Percentiles rank a stretch among this genome's conserved stretches.
These are phyloP conservation scores for Glaucidium brasilianum DNA, from an alignment of 2,113 vertebrate species.

Conservation along the genomic window DNA sequence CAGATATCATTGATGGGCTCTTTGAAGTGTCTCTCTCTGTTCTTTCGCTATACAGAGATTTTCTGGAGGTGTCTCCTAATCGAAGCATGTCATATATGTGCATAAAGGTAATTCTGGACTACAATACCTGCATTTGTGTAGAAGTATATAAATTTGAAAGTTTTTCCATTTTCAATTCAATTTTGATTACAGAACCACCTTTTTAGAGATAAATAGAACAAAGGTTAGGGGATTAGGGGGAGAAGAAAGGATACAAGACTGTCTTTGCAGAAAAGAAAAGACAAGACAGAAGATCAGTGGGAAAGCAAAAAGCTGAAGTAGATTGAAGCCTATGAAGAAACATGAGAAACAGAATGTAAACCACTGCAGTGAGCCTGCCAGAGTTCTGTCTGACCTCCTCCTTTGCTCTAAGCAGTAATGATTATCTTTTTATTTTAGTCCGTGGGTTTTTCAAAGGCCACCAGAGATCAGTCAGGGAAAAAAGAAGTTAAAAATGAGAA, in stretches of 20 bases:
- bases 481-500: not conserved
- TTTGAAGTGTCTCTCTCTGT: not conserved
- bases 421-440: not conserved
- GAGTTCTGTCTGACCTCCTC: not conserved
- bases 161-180: not conserved
- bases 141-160: not conserved
- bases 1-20: not conserved
- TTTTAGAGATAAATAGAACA: not conserved
- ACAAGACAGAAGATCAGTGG: not conserved
- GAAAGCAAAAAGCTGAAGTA: not conserved
- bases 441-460: not conserved
- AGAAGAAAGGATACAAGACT: not conserved
- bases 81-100: not conserved
- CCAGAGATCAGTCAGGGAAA: not conserved
- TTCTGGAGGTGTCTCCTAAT: not conserved
- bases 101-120: not conserved
- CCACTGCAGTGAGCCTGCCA: not conserved
- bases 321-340: not conserved
- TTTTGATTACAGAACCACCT: not conserved
- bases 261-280: not conserved
- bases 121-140: not conserved
- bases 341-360: not conserved
- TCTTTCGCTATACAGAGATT: not conserved
- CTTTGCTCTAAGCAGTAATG: not conserved
- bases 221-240: not conserved